Base-by-base conservation (phyloP, 2,888 invertebrate genomes). In the Ophioninae sp. region DNA sequence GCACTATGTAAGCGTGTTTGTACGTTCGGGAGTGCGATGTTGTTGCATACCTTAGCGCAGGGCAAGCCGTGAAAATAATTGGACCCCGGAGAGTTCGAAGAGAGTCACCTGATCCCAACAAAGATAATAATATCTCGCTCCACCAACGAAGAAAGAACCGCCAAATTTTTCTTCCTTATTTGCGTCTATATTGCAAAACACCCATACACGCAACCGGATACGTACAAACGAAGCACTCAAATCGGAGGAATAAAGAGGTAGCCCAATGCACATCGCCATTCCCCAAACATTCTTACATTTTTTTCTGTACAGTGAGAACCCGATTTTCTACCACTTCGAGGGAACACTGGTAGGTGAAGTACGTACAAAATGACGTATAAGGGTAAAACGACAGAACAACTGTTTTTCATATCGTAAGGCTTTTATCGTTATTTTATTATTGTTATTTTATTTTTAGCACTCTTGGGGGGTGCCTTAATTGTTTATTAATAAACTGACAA, bases 61-160 rank as follows among this genome's bases (percentile, higher is more conserved):
- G 71, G 78, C 75, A 78, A 79, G 78, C 81, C 75, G 79, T 79
- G 82, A 82, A 84, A 84, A 84, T 84, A 84, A 84, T 84, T 84
- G 84, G 84, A 17, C 69, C 81, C 51, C 67, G 65, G 79, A 39
- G 67, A 74, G 73, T 74, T 77, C 84, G 84, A 84, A 82, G 82
- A 84, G 84, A 84, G 84, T 82, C 84, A 84, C 79, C 51, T 79
- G 82, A 82, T 84, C 84, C 72, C 68, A 69, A 79, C 58, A 59
- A 63, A 79, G 79, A 84, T 82, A 81, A 84, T 81, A 84, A 84
- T 82, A 84, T 84, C 84, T 79, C 22, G 79, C 67, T 68, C 73
- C 73, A 67, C 30, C 51, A 58, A 22, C 39, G 39, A 71, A 56
- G 71, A 71, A 51, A 72, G 64, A 30, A 41, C 65, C 67, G 79